Percentiles rank a stretch among this genome's conserved stretches.
Conservation (phyloP, 2,113 vertebrate genomes). For the Urocitellus parryii region DNA sequence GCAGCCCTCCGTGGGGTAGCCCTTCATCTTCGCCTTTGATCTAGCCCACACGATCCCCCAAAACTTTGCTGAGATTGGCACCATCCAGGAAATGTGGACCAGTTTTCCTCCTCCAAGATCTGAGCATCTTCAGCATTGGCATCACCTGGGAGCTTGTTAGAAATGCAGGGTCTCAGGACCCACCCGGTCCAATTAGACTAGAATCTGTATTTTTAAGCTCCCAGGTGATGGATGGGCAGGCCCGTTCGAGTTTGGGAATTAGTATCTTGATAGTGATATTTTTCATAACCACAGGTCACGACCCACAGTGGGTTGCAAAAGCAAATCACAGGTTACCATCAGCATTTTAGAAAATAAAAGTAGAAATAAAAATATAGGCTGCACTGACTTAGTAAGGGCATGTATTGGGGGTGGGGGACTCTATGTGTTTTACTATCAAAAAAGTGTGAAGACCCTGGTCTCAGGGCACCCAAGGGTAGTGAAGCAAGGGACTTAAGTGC, state of each 20-base stretch:
- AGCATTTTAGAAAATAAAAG: neutral
- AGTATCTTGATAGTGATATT: neutral
- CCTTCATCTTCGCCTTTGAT: neutral
- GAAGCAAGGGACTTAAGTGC: neutral
- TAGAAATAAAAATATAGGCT: conserved; percentile 16
- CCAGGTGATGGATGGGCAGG: neutral
- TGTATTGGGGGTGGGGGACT: neutral
- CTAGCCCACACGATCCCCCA: neutral
- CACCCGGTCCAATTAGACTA: neutral
- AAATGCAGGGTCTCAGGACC: neutral
- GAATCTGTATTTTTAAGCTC: neutral
- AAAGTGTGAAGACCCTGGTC: conserved; percentile 17
- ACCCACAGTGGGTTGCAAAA: neutral
- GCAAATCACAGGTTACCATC: neutral
- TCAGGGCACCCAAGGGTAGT: neutral
- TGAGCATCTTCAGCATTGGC: neutral
- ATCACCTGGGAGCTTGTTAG: neutral
- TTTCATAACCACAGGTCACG: neutral
- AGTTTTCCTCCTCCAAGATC: neutral
- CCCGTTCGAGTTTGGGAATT: neutral
- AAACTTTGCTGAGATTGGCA: neutral
- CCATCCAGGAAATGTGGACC: neutral
- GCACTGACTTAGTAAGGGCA: neutral
- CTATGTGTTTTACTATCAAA: neutral
- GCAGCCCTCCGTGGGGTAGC: neutral